Conservation (phyloP, 2,113 vertebrate genomes). For the Oncorhynchus mykiss region DNA sequence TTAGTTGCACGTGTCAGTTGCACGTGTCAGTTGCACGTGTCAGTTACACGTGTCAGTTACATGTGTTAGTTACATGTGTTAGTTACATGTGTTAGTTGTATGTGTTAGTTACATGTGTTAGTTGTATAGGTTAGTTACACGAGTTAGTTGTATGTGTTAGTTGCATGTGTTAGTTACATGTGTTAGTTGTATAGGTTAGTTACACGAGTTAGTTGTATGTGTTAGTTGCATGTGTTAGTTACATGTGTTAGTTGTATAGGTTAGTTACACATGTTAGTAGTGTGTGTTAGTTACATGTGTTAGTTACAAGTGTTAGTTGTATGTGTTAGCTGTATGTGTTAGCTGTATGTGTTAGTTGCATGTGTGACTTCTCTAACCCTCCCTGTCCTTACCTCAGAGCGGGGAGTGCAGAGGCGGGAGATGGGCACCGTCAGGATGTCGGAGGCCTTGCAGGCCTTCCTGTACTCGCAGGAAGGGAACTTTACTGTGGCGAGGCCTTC, state of each 20-base stretch:
- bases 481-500: conserved; percentile 96
- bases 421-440: conserved; percentile 93
- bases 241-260: no score
- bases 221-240: not conserved
- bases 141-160: not conserved
- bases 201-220: not conserved
- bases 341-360: no score
- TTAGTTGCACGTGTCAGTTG: no score
- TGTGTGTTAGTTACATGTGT: no score
- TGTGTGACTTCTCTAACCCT: not conserved
- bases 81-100: no score
- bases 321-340: not conserved
- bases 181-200: not conserved
- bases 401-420: conserved; percentile 93
- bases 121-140: fast-evolving
- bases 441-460: conserved; percentile 90
- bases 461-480: conserved; percentile 90
- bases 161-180: fast-evolving
- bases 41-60: no score
- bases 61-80: no score
- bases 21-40: no score
- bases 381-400: conserved; percentile 86
- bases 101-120: not conserved
- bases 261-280: no score
- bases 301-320: no score